Percentiles rank a stretch among this genome's conserved stretches.
Conservation (phyloP, 2,797 vertebrate genomes). For the Gallinago nigripennis region DNA sequence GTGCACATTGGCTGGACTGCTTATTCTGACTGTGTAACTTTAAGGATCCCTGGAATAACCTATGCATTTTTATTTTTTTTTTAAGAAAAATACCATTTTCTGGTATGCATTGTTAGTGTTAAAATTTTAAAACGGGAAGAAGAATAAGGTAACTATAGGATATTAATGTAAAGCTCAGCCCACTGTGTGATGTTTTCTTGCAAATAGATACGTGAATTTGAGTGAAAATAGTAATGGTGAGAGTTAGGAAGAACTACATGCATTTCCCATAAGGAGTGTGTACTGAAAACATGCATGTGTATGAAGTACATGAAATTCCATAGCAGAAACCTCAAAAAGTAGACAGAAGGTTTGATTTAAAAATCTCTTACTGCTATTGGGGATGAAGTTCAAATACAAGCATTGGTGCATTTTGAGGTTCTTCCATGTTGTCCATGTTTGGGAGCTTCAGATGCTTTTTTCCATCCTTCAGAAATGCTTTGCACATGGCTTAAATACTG, state of each 20-base stretch:
- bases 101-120: not conserved
- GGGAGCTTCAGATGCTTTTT: not conserved
- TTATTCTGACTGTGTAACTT: not conserved
- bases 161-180: not conserved
- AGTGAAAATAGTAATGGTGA: not conserved
- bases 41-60: not conserved
- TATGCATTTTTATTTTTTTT: not conserved
- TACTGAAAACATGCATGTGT: not conserved
- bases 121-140: not conserved
- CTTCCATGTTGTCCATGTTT: not conserved
- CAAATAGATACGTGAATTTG: not conserved
- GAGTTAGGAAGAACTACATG: rapidly evolving
- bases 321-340: not conserved
- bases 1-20: not conserved
- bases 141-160: not conserved
- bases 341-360: not conserved
- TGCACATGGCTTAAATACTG: not conserved
- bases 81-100: not conserved
- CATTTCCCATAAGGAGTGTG: rapidly evolving
- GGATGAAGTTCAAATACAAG: not conserved
- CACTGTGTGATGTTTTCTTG: not conserved
- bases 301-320: not conserved
- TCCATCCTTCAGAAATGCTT: not conserved
- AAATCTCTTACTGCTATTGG: not conserved
- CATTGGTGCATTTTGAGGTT: not conserved